Evolutionary conservation across 2,888 invertebrate genomes (phyloP).

Genomic region (Graphium colonna): DNA sequence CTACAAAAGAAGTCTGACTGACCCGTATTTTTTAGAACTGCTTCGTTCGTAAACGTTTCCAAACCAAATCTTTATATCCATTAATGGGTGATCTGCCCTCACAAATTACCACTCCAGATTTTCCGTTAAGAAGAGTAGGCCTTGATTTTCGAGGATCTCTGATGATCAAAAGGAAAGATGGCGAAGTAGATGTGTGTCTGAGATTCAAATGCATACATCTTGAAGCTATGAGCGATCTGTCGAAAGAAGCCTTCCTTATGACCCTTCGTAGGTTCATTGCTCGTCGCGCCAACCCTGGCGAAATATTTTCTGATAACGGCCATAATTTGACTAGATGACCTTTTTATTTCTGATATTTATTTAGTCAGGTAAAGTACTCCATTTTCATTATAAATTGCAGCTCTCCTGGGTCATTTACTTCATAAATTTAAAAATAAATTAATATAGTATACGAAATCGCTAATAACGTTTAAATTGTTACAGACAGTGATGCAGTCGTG

Average conservation of each 20-base stretch:
- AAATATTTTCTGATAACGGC: conserved; percentile 37
- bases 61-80: neutral
- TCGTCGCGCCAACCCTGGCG: conserved; percentile 34
- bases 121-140: neutral
- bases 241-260: conserved; percentile 33
- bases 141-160: neutral
- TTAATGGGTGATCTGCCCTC: neutral
- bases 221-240: conserved; percentile 11
- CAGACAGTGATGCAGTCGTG: too few relatives aligned
- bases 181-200: neutral
- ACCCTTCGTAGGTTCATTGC: conserved; percentile 34
- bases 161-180: neutral
- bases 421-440: too few relatives aligned
- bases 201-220: neutral
- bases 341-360: too few relatives aligned
- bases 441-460: too few relatives aligned
- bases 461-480: too few relatives aligned
- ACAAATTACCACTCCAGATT: neutral
- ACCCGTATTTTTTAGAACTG: neutral
- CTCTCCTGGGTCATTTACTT: too few relatives aligned
- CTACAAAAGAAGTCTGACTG: neutral
- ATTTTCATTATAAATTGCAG: too few relatives aligned
- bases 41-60: neutral
- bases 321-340: conserved; percentile 11
- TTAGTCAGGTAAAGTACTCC: too few relatives aligned